Evolutionary conservation across 2,113 vertebrate species (phyloP), one percentile per base, ranked within the genome.

Genomic region (Henicopernis longicauda): DNA sequence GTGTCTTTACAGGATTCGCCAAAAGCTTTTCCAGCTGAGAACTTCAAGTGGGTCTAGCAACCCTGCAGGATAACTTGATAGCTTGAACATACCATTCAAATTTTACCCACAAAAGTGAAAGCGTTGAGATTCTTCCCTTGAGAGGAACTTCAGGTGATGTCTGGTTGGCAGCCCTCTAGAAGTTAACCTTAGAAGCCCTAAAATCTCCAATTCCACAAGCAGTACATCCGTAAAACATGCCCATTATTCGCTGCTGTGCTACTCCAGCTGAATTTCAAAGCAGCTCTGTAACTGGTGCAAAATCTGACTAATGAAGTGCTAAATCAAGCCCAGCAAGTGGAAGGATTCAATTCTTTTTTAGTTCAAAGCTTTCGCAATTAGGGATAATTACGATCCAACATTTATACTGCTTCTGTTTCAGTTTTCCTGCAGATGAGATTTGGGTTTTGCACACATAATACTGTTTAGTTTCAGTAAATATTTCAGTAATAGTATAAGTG

Each of bases 321-420:
- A 96, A 96, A 96, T 96, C 87, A 94, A 95, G 77, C 70, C 45
- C 83, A 86, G 94, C 91, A 95, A 97, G 86, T 76, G 65, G 52
- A 95, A 95, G 14, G 45, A 78, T 95, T 94, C 52, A 84, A 84
- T 89, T 94, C 66, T 88, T 89, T 94, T 93, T 95, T 76, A 86
- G 72, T 91, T 95, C 91, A 95, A 94, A 85, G 84, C 86, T 91
- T 86, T 77, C 70, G 55, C 78, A 96, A 91, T 95, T 93, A 96
- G 40, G 27, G 59, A 45, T 95, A 96, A 91, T 95, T 96, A 95
- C 0, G 11, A 85, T 45, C 67, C 74, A 89, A 55, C 73, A 76
- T 85, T 90, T 92, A 87, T 82, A 76, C 31, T 67, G 89, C 45
- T 90, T 81, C 95, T 92, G 55, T 91, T 94, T 94, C 87, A 79